These are phyloP conservation scores for Enteromius radiatus DNA, from an alignment of 2,797 vertebrate species.

Conservation along the genomic window DNA sequence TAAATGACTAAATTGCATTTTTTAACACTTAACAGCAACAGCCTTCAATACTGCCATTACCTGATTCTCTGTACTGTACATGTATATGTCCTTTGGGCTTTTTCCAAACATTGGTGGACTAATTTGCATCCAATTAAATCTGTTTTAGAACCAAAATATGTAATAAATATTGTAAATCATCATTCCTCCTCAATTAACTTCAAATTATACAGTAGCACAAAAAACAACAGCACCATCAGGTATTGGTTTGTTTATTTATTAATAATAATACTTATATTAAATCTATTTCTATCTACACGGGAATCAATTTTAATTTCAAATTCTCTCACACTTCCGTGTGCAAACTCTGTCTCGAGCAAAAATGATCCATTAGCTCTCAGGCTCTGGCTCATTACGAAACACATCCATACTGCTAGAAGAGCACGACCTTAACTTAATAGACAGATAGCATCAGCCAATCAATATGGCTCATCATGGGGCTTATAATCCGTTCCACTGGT, in stretches of 20 bases:
- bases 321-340: not conserved
- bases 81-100: not conserved
- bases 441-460: slow-evolving; percentile 44
- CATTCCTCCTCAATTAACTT: not conserved
- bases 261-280: not conserved
- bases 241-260: not conserved
- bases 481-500: slow-evolving; percentile 25
- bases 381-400: slow-evolving; percentile 36
- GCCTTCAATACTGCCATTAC: not conserved
- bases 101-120: not conserved
- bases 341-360: not conserved
- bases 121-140: not conserved
- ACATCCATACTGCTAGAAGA: slow-evolving; percentile 32
- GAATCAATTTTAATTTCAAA: not conserved
- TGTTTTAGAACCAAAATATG: not conserved
- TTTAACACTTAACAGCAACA: not conserved
- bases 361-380: not conserved
- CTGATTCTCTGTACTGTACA: too few species aligned
- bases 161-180: not conserved
- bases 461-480: slow-evolving; percentile 45
- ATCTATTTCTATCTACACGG: not conserved
- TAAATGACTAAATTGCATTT: too few species aligned
- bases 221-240: not conserved
- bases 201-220: not conserved
- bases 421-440: slow-evolving; percentile 39